These are phyloP conservation scores for Pimpla rufipes DNA, from an alignment of 2,888 invertebrate genomes.

Conservation along the genomic window DNA sequence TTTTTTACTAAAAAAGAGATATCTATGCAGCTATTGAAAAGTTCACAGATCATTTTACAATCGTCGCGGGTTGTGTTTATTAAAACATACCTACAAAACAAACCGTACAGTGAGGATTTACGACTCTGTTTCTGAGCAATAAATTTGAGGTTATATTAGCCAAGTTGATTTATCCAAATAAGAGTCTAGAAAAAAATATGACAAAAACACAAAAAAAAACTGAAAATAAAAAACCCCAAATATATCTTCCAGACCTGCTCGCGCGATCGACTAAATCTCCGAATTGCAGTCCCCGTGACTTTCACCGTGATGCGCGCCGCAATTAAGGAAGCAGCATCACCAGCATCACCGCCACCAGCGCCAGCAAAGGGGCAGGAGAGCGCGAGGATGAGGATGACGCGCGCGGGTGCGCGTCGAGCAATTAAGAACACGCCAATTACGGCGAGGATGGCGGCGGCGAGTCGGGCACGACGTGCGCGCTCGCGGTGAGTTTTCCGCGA, in stretches of 20 bases:
- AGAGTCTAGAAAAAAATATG: too few relatives aligned
- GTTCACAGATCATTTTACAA: too few relatives aligned
- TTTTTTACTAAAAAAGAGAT: too few relatives aligned
- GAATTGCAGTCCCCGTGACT: conserved; percentile 33
- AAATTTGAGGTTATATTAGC: too few relatives aligned
- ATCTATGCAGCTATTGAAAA: too few relatives aligned
- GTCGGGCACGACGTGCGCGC: conserved; percentile 11
- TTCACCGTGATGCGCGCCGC: conserved; percentile 38
- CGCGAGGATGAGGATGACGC: conserved; percentile 49
- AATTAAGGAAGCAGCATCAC: conserved; percentile 42
- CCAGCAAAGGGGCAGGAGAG: not conserved
- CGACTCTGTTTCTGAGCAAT: too few relatives aligned
- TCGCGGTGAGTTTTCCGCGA: conserved; percentile 29
- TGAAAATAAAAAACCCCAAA: not conserved
- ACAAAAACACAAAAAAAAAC: too few relatives aligned
- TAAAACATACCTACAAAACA: too few relatives aligned
- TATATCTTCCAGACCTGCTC: not conserved
- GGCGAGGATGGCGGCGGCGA: conserved; percentile 38
- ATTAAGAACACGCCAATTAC: conserved; percentile 62
- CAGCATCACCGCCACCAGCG: too few relatives aligned
- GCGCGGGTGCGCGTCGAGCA: conserved; percentile 40
- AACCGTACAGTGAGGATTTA: too few relatives aligned
- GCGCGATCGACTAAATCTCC: conserved; percentile 11
- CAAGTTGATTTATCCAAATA: too few relatives aligned
- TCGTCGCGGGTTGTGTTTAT: too few relatives aligned